phyloP scores from a whole-genome alignment of 2,888 invertebrate genomes.

The Fragum sueziense region DNA sequence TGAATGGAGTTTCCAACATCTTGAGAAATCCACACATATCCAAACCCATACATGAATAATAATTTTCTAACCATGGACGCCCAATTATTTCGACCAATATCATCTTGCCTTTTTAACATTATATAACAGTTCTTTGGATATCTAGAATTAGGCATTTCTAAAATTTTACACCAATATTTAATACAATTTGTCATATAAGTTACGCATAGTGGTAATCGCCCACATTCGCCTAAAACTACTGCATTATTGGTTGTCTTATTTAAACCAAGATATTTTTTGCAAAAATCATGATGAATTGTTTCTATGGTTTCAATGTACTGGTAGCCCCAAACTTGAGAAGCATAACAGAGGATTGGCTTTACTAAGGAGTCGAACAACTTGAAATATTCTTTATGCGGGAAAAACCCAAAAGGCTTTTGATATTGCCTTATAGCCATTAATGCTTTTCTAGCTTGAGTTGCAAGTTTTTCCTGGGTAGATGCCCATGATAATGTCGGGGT shows the following conservation, averaged over 20 bases:
- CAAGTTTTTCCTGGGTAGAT: not conserved
- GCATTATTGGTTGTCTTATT: not conserved
- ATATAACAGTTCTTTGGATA: constrained; percentile 28
- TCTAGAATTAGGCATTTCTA: constrained; percentile 18
- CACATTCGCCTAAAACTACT: not conserved
- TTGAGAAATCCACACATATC: constrained; percentile 26
- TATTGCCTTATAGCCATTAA: not conserved
- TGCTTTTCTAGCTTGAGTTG: not conserved
- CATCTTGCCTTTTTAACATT: constrained; percentile 14
- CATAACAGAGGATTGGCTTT: constrained; percentile 6
- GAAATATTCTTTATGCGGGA: not conserved
- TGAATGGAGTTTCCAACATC: too few species aligned
- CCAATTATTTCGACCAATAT: constrained; percentile 24
- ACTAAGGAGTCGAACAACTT: constrained; percentile 19
- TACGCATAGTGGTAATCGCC: too few species aligned
- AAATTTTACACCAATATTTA: constrained; percentile 18
- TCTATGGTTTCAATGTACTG: not conserved
- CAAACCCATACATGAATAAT: constrained; percentile 22
- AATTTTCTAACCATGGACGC: constrained; percentile 15
- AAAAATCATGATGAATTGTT: not conserved
- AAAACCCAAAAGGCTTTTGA: constrained; percentile 1
- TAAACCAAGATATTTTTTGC: not conserved
- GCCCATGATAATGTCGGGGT: not conserved
- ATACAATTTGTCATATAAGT: not conserved
- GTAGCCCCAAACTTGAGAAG: constrained; percentile 11